Base-by-base conservation (phyloP, 2,797 vertebrate species). In the Semaprochilodus insignis region DNA sequence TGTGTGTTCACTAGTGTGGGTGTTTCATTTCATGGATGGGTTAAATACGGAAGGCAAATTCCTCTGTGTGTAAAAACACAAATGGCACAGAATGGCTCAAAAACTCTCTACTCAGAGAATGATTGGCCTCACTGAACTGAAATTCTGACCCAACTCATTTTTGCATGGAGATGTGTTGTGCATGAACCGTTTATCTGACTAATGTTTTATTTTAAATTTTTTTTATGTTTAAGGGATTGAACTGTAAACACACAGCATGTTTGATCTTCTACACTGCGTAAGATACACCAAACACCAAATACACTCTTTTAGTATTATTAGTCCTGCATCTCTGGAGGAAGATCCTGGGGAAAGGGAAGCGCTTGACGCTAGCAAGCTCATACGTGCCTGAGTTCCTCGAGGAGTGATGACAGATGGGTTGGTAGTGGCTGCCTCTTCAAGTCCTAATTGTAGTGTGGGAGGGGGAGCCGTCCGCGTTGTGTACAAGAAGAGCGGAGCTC, bases 371-470 rank as follows among this genome's bases (percentile, higher is more conserved):
- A 13, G 21, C 25, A 48, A 11, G 4, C 27, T 59, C n/a, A 16
- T 15, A 25, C 19, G 4, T n/a, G 21, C 52, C 76, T 15, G 34
- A 74, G 70, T 67, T 78, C 70, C 83, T 54, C 88, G 86, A 91
- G 67, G 74, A 84, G 67, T 63, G 84, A 76, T 83, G 85, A 90
- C 90, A 89, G 88, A 90, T 83, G 86, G 84, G 88, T 87, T 86
- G 80, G 67, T 85, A 83, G 81, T 87, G 80, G 81, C 74, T 60
- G 66, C 84, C 74, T 86, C 79, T 76, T 83, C 0, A 78, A 82
- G 85, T 67, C 78, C 83, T 91, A 90, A 91, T 89, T 88, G 87
- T 85, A 27, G 89, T 25, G 88, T 91, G 82, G 90, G 93, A 88
- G 90, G 86, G 71, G 40, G 84, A 91, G 87, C 91, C 88, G 82